Evolutionary conservation across 2,113 vertebrate genomes (phyloP), one percentile per base, ranked within the genome.

Genomic region (Cynoglossus semilaevis): DNA sequence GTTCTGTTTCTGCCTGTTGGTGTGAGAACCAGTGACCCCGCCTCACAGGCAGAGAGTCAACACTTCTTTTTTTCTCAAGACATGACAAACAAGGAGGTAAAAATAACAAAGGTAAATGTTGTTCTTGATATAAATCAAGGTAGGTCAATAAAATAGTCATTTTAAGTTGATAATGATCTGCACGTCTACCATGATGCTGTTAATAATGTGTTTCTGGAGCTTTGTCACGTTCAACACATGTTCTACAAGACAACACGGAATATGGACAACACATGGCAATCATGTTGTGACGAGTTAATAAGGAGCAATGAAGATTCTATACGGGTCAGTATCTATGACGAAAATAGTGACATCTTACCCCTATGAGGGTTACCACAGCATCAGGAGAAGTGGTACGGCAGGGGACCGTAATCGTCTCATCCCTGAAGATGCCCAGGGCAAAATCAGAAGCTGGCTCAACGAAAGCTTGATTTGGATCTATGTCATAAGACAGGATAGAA

Each of bases 341-440:
- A 6, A 4, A 4, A 51, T 49, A 55, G 43, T 40, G 38, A 57
- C 35, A 62, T 44, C 92, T 92, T 82, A 97, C 95, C 86, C 58
- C 74, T 17, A 3, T 67, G 51, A 95, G 85, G 13, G 58, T 83
- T 13, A 94, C 93, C 10, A 2, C 44, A 74, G 85, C 68, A 15
- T 90, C 75, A 44, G 93, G 93, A 0, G 86, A 93, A 38, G 93
- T 90, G 10, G 94, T 94, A 14, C 91, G 79, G 71, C 95, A 97
- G 9, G 95, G 94, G 9, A 97, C 37, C 0, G 87, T 60, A 0
- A 96, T 76, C 13, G 57, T 78, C 3, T 82, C 85, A 0, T 72
- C 7, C 6, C 75, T 77, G 15, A 69, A 34, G 45, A 85, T 71
- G 15, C 15, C 51, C 70, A 94, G 64, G 1, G 80, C 0, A 1